These are phyloP conservation scores for Heterodera carotae DNA, from an alignment of 1,140 invertebrate genomes.

Conservation along the genomic window DNA sequence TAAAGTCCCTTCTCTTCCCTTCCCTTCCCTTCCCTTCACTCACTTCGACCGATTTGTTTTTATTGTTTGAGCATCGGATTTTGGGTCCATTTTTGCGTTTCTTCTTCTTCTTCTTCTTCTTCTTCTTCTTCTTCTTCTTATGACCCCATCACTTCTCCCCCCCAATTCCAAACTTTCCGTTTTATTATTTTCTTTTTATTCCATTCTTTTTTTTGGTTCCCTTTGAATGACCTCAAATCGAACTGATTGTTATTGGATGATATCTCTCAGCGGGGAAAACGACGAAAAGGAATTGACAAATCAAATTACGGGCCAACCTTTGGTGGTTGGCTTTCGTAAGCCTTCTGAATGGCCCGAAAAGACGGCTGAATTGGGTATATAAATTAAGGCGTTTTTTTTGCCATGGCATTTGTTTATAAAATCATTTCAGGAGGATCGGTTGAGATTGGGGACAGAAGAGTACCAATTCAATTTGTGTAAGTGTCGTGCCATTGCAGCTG, in stretches of 20 bases:
- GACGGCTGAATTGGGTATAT: neutral
- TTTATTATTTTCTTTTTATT: neutral
- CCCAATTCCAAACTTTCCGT: neutral
- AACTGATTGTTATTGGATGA: neutral
- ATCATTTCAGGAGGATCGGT: neutral
- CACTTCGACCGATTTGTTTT: too few relatives aligned
- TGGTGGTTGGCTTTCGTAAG: neutral
- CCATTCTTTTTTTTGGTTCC: neutral
- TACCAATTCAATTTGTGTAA: neutral
- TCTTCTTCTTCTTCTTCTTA: neutral
- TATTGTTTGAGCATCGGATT: neutral
- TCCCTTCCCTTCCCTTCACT: neutral
- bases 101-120: neutral
- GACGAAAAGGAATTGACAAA: neutral
- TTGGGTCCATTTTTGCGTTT: neutral
- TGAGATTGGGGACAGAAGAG: neutral
- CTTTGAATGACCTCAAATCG: neutral
- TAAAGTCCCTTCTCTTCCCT: neutral
- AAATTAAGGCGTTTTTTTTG: neutral
- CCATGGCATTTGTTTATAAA: neutral
- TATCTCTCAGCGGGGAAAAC: neutral
- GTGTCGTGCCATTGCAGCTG: neutral
- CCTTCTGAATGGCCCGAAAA: slow-evolving; percentile 6
- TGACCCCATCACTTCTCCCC: neutral
- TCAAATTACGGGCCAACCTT: neutral